These are phyloP conservation scores for Antedon mediterranea DNA, from an alignment of 53 echinoderm and acorn worm genomes.

Conservation along the genomic window DNA sequence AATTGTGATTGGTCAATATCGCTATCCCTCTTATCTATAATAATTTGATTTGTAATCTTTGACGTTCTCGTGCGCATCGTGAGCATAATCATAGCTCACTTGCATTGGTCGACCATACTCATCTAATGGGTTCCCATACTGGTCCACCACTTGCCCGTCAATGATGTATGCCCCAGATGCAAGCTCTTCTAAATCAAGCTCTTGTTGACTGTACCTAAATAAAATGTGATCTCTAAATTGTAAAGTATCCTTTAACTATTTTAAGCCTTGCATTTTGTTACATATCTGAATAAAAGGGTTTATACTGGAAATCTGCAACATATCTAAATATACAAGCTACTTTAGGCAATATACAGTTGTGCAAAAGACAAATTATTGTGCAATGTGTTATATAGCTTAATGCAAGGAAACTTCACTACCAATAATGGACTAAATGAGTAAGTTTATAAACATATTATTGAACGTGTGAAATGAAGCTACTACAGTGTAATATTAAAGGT, in stretches of 20 bases:
- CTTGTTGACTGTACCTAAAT: slow-evolving; percentile 46
- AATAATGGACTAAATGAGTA: too few relatives aligned
- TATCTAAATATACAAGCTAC: background rate
- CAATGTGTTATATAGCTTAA: too few relatives aligned
- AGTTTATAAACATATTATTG: too few relatives aligned
- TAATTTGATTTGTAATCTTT: background rate
- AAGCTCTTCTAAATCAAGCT: slow-evolving; percentile 24
- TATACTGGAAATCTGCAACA: too few relatives aligned
- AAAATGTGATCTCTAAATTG: background rate
- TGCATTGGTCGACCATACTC: slow-evolving; percentile 72
- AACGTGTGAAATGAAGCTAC: too few relatives aligned
- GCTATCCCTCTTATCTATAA: background rate
- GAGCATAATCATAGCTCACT: slow-evolving; percentile 39
- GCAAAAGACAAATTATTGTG: too few relatives aligned
- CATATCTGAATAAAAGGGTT: too few relatives aligned
- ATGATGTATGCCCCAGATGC: slow-evolving; percentile 35
- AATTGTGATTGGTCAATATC: too few relatives aligned
- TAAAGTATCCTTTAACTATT: background rate
- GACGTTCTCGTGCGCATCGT: background rate
- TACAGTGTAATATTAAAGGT: too few relatives aligned
- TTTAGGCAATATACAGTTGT: background rate
- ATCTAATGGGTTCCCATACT: slow-evolving; percentile 77
- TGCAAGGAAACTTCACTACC: too few relatives aligned
- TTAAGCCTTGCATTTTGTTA: too few relatives aligned
- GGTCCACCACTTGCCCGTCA: slow-evolving; percentile 53